A percentile compares a stretch with the other conserved stretches of the same genome.
Evolutionary conservation across 2,113 vertebrate species (phyloP).

Genomic region (Oenanthe melanoleuca): DNA sequence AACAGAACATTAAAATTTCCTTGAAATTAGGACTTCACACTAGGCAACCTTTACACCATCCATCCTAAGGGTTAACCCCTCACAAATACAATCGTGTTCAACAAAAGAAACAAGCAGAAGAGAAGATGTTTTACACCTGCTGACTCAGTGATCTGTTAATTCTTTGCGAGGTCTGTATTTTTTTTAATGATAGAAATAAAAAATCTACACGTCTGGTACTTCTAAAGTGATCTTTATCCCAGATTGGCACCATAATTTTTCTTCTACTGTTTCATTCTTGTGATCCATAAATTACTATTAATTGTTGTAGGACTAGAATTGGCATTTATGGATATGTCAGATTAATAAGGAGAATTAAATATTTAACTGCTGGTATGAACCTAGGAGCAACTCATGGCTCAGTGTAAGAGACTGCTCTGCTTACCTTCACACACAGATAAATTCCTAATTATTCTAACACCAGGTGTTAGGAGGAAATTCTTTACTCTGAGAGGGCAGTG

Average conservation of each 20-base stretch:
- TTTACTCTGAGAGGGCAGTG: background rate
- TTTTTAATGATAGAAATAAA: background rate
- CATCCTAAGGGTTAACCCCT: background rate
- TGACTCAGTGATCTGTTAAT: background rate
- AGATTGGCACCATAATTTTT: background rate
- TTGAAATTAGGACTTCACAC: background rate
- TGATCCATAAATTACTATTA: background rate
- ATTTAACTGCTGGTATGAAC: background rate
- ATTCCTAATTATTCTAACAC: background rate
- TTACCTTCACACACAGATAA: background rate
- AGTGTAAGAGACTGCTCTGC: background rate
- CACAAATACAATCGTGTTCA: background rate
- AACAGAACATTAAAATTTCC: background rate
- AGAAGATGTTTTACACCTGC: background rate
- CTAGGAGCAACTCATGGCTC: background rate
- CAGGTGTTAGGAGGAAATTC: background rate
- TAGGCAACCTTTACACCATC: background rate
- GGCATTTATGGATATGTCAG: background rate
- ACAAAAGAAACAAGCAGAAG: background rate
- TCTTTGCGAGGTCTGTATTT: background rate
- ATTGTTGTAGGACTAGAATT: background rate
- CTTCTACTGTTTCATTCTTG: background rate
- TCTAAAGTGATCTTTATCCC: background rate
- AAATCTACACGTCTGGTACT: background rate
- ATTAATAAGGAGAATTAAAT: background rate